Percentiles rank a stretch among this genome's conserved stretches.
Conservation (phyloP, 1,140 invertebrate genomes). For the Aphis gossypii region DNA sequence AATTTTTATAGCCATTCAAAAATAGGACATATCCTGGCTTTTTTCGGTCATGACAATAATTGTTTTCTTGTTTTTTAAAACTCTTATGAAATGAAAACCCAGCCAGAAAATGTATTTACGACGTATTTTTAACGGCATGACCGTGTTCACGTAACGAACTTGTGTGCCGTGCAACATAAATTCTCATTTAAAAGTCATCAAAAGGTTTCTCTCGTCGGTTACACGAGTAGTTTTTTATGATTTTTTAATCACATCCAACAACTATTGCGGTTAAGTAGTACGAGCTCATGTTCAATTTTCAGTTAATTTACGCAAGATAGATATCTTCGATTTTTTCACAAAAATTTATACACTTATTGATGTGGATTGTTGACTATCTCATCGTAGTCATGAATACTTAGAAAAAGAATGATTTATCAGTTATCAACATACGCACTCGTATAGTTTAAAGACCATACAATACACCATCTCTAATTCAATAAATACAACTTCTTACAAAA, state of each 20-base stretch:
- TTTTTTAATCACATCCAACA: not conserved
- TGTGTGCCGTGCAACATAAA: not conserved
- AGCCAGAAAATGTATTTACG: not conserved
- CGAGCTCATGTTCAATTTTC: not conserved
- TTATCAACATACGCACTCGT: not conserved
- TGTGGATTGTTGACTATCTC: not conserved
- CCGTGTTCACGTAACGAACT: not conserved
- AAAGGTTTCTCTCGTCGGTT: not conserved
- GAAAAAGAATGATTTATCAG: not conserved
- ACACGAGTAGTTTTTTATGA: not conserved
- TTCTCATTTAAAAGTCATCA: slow-evolving; percentile 22
- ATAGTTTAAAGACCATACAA: not conserved
- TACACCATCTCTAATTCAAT: not conserved
- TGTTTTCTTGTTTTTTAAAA: not conserved
- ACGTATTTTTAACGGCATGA: not conserved
- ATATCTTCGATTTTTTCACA: not conserved
- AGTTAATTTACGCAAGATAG: not conserved
- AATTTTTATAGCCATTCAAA: not conserved
- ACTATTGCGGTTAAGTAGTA: not conserved
- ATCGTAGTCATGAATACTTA: not conserved
- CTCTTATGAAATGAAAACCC: not conserved
- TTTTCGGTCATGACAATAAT: not conserved
- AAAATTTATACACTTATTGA: not conserved
- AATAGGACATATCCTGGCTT: not conserved
- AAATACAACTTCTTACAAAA: not conserved